Conservation (phyloP, 1,140 invertebrate genomes). For the Heliconius hewitsoni region DNA sequence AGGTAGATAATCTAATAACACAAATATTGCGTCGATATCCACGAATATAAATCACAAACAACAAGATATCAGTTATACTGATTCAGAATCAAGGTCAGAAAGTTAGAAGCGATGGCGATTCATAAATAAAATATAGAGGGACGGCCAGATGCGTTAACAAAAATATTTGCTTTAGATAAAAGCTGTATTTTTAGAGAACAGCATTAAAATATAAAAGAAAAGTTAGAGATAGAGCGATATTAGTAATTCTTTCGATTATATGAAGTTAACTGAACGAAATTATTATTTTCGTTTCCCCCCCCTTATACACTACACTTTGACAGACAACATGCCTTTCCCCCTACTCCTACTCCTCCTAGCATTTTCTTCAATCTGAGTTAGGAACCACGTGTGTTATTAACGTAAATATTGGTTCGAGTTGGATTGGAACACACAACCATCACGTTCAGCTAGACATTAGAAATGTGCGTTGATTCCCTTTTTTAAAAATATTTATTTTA, state of each 20-base stretch:
- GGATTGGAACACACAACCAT: background rate
- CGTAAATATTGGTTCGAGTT: background rate
- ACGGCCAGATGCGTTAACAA: slow-evolving; percentile 56
- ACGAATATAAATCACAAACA: slow-evolving; percentile 41
- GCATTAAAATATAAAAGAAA: slow-evolving; percentile 18
- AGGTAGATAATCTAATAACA: background rate
- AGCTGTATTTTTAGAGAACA: slow-evolving; percentile 42
- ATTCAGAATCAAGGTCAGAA: slow-evolving; percentile 60
- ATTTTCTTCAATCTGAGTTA: too few species aligned
- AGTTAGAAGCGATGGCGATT: slow-evolving; percentile 54
- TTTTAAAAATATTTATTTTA: background rate
- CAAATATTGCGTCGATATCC: slow-evolving; percentile 49
- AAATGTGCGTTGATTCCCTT: background rate
- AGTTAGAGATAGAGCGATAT: background rate
- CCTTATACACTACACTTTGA: too few species aligned
- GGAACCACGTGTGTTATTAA: too few species aligned
- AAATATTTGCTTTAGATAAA: slow-evolving; percentile 57
- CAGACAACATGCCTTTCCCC: too few species aligned
- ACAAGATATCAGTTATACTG: slow-evolving; percentile 55
- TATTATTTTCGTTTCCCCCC: too few species aligned
- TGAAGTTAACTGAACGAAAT: background rate
- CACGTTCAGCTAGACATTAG: background rate
- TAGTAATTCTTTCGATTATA: background rate
- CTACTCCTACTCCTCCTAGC: too few species aligned
- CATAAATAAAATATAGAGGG: slow-evolving; percentile 70